Base-by-base conservation (phyloP, 1,140 invertebrate genomes). In the Sycophaga agraensis region DNA sequence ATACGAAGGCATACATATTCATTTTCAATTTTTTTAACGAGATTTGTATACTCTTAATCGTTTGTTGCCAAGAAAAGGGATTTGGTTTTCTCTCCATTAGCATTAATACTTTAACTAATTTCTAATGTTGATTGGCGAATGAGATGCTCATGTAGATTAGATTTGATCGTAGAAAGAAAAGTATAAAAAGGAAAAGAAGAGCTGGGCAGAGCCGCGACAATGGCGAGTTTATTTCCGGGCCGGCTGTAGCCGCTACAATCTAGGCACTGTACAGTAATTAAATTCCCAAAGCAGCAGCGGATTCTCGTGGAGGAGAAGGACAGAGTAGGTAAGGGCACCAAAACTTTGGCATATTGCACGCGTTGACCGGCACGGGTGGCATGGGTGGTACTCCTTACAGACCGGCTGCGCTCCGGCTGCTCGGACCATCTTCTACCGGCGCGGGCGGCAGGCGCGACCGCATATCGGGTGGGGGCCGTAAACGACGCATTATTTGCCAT, bases 191-290 rank as follows among this genome's bases (percentile, higher is more conserved):
- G 4, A 40, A 40, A 40, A 40, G 39, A 14, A 17, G 1, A n/a
- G 2, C 0, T 2, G n/a, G 1, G 3, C 39, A 19, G 21, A 42
- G 16, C 2, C 63, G 73, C 75, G 77, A 81, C 77, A 81, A 81
- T 79, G 76, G 78, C 73, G 75, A 80, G 78, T 81, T 81, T 79
- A 81, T 80, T 80, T 81, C 79, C 79, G 77, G 76, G 71, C 72
- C 76, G 77, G 75, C 78, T 80, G 75, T 76, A 75, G 73, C n/a
- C n/a, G n/a, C 73, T 79, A 79, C 79, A 81, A 80, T 79, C 75
- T 79, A 79, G 77, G 76, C 77, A 79, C 79, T 78, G 78, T 78
- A 78, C 69, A 76, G 79, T 81, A 81, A 81, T 81, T 80, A 81
- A 81, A 81, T 81, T 81, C 76, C 75, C 78, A 81, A 78, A 77